phyloP scores from a whole-genome alignment of 2,113 vertebrate species.

The Catharus fuscescens region DNA sequence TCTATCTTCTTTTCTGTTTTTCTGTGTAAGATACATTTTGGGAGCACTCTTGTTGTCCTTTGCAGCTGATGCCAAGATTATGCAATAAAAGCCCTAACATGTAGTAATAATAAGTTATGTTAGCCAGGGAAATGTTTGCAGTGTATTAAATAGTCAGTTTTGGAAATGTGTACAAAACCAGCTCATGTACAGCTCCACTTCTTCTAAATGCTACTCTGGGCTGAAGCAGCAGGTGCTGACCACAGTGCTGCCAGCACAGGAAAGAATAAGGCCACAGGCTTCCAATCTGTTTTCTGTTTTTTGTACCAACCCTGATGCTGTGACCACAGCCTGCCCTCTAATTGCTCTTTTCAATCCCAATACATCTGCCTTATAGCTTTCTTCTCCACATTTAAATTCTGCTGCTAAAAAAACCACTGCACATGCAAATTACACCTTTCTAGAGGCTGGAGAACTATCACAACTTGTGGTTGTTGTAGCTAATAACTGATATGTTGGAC shows the following conservation, averaged over 20 bases:
- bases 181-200: not conserved
- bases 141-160: slow-evolving; percentile 15
- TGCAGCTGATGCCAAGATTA: slow-evolving; percentile 39
- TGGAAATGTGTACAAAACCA: slow-evolving; percentile 2
- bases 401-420: slow-evolving; percentile 25
- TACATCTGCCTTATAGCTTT: not conserved
- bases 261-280: not conserved
- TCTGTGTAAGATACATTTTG: slow-evolving; percentile 41
- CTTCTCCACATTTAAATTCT: slow-evolving; percentile 46
- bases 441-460: not conserved
- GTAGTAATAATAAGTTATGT: slow-evolving; percentile 37
- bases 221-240: slow-evolving; percentile 47
- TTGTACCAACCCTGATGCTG: not conserved
- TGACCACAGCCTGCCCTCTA: slow-evolving; percentile 50
- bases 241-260: not conserved
- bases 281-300: not conserved
- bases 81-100: slow-evolving; percentile 24
- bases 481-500: not conserved
- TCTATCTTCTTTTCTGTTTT: slow-evolving; percentile 12
- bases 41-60: slow-evolving; percentile 26
- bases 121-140: slow-evolving; percentile 61
- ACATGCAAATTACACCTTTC: slow-evolving; percentile 41
- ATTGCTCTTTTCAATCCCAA: slow-evolving; percentile 41
- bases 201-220: not conserved
- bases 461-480: not conserved